Evolutionary conservation across 2,888 invertebrate species (phyloP), one percentile per base, ranked within the genome.

Genomic region (Arge pagana): DNA sequence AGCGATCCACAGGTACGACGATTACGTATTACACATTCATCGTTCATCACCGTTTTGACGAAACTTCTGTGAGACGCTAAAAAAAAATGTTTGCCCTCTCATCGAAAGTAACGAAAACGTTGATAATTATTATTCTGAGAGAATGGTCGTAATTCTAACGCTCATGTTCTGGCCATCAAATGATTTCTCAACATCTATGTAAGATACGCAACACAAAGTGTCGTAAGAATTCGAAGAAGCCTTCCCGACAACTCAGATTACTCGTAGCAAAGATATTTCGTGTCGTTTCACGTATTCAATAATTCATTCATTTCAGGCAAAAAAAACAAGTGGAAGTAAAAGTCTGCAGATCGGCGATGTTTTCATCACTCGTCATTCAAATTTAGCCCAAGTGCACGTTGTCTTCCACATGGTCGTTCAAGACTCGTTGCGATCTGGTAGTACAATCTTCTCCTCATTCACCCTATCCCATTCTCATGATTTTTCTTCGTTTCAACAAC

Each of bases 351-450:
- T 90, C 2, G 94, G 94, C 0, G 95, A 95, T 79, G 88, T 93
- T 68, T 90, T 88, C 71, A 82, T 93, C 52, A 92, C 92, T 5
- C 82, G 85, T 61, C 97, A 97, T 83, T 94, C 95, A 63, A 96
- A 96, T 82, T 83, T 98, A 59, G 89, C 93, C 2, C 93, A 96
- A 73, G 90, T 91, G 37, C 97, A 99, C 79, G 88, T 96, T 1
- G 89, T 97, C 40, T 99, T 96, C 79, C 98, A 99, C 72, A 85
- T 99, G 70, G 89, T 97, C 5, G 88, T 89, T 0, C 96, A 96
- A 74, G 95, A 96, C 67, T 82, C 82, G 21, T 77, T 85, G 10
- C 72, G 80, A 68, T 81, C 81, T 52, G 78, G 80, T 80, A 61
- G 67, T 64, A 52, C n/a, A 26, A 48, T n/a, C n/a, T n/a, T n/a